Conservation (phyloP, 2,113 vertebrate species). For the Microcebus lehilahytsara region DNA sequence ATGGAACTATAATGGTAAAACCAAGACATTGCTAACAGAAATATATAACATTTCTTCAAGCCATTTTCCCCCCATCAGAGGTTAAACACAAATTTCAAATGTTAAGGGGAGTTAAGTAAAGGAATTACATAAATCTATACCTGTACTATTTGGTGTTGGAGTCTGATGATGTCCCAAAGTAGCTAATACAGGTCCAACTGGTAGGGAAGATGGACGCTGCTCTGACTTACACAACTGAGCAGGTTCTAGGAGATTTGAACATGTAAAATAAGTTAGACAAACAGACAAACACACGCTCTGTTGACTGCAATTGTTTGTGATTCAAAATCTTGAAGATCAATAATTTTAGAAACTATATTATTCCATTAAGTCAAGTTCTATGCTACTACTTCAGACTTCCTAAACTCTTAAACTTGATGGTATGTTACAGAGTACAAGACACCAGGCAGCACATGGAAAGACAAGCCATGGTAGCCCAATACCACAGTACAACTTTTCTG, state of each 20-base stretch:
- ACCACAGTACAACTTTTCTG: not conserved
- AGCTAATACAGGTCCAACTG: slow-evolving; percentile 94
- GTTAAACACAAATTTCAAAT: not conserved
- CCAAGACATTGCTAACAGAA: not conserved
- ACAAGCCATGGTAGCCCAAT: not conserved
- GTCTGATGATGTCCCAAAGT: slow-evolving; percentile 96
- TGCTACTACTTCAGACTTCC: not conserved
- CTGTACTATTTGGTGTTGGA: slow-evolving; percentile 99
- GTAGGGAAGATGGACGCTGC: slow-evolving; percentile 96
- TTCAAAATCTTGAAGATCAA: not conserved
- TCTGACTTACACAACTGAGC: slow-evolving; percentile 96
- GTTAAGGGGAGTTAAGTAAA: not conserved
- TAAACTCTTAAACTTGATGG: not conserved
- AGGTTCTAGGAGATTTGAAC: slow-evolving; percentile 86
- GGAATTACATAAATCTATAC: slow-evolving; percentile 79
- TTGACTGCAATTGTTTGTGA: not conserved
- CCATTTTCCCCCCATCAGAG: not conserved
- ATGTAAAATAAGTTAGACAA: slow-evolving; percentile 60
- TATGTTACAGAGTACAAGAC: not conserved
- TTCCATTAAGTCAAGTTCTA: slow-evolving; percentile 2
- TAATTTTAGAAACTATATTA: slow-evolving; percentile 26
- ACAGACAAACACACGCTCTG: not conserved
- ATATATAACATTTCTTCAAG: not conserved
- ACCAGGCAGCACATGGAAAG: not conserved
- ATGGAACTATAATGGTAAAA: not conserved